These are phyloP conservation scores for Hassar affinis DNA, from an alignment of 2,113 vertebrate genomes.

Conservation along the genomic window DNA sequence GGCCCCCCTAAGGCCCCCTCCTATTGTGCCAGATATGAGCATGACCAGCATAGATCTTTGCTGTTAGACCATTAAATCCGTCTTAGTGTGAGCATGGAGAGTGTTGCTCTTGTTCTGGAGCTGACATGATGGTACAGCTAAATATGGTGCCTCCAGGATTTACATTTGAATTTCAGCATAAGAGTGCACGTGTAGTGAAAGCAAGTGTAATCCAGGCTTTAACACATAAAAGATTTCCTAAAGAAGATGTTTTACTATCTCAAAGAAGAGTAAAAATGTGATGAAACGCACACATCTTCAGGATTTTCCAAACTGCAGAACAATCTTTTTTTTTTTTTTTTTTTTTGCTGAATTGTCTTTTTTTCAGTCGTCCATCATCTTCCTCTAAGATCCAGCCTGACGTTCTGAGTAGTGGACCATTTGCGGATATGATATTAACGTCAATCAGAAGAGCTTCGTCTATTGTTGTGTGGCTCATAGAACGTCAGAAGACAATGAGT, in stretches of 20 bases:
- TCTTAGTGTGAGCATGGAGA: not conserved
- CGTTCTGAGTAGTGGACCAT: conserved; percentile 13
- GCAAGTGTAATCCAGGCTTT: not conserved
- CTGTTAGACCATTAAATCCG: not conserved
- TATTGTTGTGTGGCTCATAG: conserved; percentile 1
- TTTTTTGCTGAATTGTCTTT: conserved; percentile 3
- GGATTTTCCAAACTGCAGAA: not conserved
- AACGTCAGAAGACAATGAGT: conserved; percentile 7
- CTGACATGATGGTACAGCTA: not conserved
- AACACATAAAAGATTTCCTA: not conserved
- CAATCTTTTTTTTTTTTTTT: not conserved
- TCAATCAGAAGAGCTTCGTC: conserved; percentile 1
- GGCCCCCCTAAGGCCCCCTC: too few relatives aligned
- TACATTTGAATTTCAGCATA: not conserved
- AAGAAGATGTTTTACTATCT: not conserved
- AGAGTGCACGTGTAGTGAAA: too few relatives aligned
- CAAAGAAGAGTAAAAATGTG: not conserved
- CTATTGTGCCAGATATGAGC: too few relatives aligned
- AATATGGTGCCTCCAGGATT: not conserved
- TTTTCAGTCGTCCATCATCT: not conserved
- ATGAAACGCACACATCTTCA: not conserved
- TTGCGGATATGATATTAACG: conserved; percentile 11
- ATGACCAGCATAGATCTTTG: not conserved
- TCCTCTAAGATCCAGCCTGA: not conserved
- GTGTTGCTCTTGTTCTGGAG: not conserved